phyloP scores from a whole-genome alignment of 2,797 vertebrate genomes.

The Oceanodroma leucorhoa region DNA sequence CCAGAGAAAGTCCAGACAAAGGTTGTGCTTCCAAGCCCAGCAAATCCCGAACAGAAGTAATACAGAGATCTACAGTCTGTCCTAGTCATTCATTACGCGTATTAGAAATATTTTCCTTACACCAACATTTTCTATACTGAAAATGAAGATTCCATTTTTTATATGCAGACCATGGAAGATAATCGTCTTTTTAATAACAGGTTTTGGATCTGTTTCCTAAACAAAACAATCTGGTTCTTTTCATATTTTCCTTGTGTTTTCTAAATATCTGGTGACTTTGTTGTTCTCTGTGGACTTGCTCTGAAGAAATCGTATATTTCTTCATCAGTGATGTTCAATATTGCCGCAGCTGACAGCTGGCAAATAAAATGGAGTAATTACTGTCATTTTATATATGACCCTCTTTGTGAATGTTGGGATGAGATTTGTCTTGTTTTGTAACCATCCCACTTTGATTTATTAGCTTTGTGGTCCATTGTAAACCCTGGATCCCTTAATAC shows the following conservation, averaged over 20 bases:
- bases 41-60: background rate
- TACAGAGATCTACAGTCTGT: background rate
- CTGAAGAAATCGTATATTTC: background rate
- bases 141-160: background rate
- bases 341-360: background rate
- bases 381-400: background rate
- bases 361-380: background rate
- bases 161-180: background rate
- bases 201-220: background rate
- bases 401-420: background rate
- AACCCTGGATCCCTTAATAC: background rate
- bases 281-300: background rate
- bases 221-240: background rate
- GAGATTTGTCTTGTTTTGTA: background rate
- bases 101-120: background rate
- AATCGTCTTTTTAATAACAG: background rate
- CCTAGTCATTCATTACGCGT: background rate
- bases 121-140: background rate
- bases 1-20: background rate
- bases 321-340: background rate
- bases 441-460: background rate
- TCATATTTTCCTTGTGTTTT: background rate
- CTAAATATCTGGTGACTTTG: background rate
- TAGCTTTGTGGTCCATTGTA: background rate
- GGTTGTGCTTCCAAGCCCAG: background rate